These are phyloP conservation scores for Coregonus clupeaformis DNA, from an alignment of 2,113 vertebrate genomes.

Conservation along the genomic window DNA sequence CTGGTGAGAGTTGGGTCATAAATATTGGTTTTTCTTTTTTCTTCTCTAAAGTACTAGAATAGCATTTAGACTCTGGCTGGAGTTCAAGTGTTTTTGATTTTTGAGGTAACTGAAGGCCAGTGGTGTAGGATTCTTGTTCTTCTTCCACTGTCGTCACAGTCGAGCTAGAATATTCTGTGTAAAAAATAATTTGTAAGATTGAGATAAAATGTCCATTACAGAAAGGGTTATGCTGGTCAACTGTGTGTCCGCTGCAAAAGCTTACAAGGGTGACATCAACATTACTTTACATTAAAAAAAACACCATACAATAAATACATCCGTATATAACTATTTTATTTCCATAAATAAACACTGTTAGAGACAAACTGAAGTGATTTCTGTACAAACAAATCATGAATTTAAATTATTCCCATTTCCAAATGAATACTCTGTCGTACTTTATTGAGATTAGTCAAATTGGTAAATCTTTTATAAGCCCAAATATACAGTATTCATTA, in stretches of 20 bases:
- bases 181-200: conserved; percentile 72
- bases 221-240: neutral
- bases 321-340: conserved; percentile 13
- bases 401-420: neutral
- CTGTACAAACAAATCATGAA: conserved; percentile 60
- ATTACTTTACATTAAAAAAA: neutral
- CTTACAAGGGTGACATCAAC: conserved; percentile 6
- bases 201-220: conserved; percentile 59
- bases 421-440: neutral
- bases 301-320: neutral
- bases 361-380: conserved; percentile 51
- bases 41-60: conserved; percentile 76
- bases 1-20: conserved; percentile 73
- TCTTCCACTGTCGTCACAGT: conserved; percentile 82
- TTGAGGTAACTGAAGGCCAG: conserved; percentile 76
- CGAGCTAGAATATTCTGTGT: conserved; percentile 86
- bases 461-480: neutral
- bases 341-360: conserved; percentile 56
- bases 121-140: conserved; percentile 80
- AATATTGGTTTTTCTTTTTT: conserved; percentile 84
- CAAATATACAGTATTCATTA: neutral
- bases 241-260: neutral
- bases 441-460: conserved; percentile 6
- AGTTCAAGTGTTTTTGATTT: conserved; percentile 90
- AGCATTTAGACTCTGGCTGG: conserved; percentile 82